phyloP scores from a whole-genome alignment of 2,888 invertebrate genomes.

The Nemapogon koenigi region DNA sequence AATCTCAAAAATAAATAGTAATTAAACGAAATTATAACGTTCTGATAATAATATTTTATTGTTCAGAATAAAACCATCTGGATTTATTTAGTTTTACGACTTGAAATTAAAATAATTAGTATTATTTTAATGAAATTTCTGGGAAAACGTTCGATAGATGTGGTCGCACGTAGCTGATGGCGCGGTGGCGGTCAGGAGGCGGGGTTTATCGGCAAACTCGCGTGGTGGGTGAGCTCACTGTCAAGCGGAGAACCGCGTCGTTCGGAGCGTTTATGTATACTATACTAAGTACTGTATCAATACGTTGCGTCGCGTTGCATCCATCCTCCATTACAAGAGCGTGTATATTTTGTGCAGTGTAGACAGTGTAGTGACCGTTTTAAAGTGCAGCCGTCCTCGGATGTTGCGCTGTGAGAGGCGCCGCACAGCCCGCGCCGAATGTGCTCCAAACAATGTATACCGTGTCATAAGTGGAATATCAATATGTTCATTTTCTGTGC shows the following conservation, averaged over 20 bases:
- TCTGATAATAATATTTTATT: too few species aligned
- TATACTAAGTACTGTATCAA: too few species aligned
- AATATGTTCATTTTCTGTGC: conserved; percentile 62
- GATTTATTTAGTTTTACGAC: too few species aligned
- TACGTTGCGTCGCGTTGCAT: conserved; percentile 35
- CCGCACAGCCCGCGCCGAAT: conserved; percentile 46
- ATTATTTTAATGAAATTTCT: too few species aligned
- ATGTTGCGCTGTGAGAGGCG: conserved; percentile 59
- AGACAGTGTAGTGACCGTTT: conserved; percentile 60
- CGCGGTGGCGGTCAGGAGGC: conserved; percentile 66
- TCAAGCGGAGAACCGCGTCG: conserved; percentile 61
- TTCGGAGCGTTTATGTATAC: too few species aligned
- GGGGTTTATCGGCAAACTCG: conserved; percentile 65
- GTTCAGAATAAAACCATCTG: too few species aligned
- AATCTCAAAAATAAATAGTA: too few species aligned
- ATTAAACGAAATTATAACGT: too few species aligned
- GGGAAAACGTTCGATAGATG: too few species aligned
- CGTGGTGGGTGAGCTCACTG: conserved; percentile 60
- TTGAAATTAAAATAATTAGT: too few species aligned
- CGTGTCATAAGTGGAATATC: conserved; percentile 47
- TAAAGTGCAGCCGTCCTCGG: conserved; percentile 58
- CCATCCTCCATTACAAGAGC: too few species aligned
- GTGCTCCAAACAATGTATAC: conserved; percentile 45
- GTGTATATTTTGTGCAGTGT: conserved; percentile 61
- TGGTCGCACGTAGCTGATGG: too few species aligned